These are phyloP conservation scores for Addax nasomaculatus DNA, from an alignment of 2,113 vertebrate genomes.

Conservation along the genomic window DNA sequence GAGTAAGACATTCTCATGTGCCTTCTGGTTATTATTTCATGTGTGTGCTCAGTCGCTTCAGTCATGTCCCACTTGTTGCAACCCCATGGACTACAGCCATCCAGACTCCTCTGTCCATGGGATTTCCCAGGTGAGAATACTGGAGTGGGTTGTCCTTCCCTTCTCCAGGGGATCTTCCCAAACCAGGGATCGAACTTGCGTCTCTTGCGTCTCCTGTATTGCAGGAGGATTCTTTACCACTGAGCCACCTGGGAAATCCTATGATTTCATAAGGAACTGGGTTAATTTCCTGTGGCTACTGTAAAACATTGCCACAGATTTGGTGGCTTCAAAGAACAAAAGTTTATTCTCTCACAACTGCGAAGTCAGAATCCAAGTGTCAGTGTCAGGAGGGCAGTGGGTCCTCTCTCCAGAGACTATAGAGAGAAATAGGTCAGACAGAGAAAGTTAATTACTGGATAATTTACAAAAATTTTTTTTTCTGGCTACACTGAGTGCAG, in stretches of 20 bases:
- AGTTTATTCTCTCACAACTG: neutral
- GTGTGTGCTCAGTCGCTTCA: neutral
- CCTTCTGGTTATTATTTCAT: neutral
- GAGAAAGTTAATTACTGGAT: neutral
- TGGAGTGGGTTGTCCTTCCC: neutral
- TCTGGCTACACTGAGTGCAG: neutral
- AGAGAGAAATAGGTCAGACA: neutral
- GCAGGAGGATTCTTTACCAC: neutral
- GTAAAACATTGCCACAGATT: neutral
- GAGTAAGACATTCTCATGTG: neutral
- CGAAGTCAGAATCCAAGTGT: neutral
- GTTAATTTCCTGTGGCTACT: neutral
- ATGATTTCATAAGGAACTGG: neutral
- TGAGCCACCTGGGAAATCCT: neutral
- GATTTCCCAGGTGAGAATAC: neutral
- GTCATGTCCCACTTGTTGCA: neutral
- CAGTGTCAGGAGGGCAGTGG: neutral
- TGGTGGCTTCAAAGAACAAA: neutral
- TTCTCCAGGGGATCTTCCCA: neutral
- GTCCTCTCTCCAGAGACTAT: neutral
- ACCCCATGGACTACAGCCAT: neutral
- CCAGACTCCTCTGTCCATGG: neutral
- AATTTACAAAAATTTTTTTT: neutral
- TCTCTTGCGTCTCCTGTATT: neutral
- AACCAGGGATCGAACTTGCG: neutral